These are phyloP conservation scores for Pampus argenteus DNA, from an alignment of 2,797 vertebrate species.

Conservation along the genomic window DNA sequence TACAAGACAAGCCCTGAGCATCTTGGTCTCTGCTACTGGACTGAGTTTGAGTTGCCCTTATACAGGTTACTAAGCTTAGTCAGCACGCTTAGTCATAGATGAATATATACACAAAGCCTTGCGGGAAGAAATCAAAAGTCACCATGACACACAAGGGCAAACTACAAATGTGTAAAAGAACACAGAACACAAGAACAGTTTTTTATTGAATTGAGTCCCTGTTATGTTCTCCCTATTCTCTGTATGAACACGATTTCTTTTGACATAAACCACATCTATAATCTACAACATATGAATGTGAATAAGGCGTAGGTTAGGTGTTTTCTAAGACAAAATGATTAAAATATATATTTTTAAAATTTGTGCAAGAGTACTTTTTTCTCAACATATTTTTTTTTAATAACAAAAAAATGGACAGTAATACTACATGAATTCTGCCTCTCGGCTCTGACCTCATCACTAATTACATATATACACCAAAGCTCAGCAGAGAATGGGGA, in stretches of 20 bases:
- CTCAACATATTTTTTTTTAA: neutral
- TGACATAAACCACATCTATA: neutral
- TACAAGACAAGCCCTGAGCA: neutral
- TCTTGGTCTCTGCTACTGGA: neutral
- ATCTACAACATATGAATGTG: neutral
- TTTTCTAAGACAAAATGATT: neutral
- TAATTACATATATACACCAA: neutral
- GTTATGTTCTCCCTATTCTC: neutral
- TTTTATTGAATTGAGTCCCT: neutral
- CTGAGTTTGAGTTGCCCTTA: neutral
- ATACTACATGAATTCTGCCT: neutral
- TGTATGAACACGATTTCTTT: neutral
- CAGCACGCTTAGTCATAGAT: slow-evolving; percentile 14
- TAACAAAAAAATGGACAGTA: neutral
- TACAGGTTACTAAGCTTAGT: slow-evolving; percentile 6
- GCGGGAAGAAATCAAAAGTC: neutral
- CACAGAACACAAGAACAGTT: neutral
- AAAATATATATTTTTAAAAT: too few species aligned
- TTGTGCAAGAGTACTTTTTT: too few species aligned
- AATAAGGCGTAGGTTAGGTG: neutral
- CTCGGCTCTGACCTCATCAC: neutral
- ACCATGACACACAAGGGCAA: slow-evolving; percentile 6
- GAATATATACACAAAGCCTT: neutral
- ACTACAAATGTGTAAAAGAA: neutral
- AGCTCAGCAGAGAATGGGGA: neutral